phyloP scores from a whole-genome alignment of 1,140 invertebrate species.

The Saccostrea glomerata region DNA sequence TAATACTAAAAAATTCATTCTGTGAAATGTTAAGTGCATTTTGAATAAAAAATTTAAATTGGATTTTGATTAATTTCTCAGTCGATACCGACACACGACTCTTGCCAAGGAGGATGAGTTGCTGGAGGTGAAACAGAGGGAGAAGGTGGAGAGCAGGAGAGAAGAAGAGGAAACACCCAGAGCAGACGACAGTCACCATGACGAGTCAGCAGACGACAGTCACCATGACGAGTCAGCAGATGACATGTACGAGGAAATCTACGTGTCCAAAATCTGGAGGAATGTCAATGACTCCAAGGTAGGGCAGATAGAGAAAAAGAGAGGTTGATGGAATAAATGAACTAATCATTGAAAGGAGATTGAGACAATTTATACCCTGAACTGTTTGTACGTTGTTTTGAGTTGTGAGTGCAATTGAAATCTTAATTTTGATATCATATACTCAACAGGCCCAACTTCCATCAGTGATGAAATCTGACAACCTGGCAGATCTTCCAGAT shows the following conservation, averaged over 20 bases:
- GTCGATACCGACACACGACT: constrained; percentile 46
- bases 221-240: constrained; percentile 14
- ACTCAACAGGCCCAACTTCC: constrained; percentile 56
- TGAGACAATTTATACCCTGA: no score
- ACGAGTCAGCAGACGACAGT: constrained; percentile 45
- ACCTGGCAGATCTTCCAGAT: constrained; percentile 63
- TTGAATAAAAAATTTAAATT: no score
- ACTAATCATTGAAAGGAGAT: no score
- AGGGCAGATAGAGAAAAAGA: neutral
- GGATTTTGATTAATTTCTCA: neutral
- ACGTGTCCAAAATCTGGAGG: constrained; percentile 56
- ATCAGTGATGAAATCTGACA: constrained; percentile 56
- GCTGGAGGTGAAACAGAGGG: constrained; percentile 51
- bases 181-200: neutral
- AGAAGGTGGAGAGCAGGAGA: neutral
- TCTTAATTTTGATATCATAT: no score
- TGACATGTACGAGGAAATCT: constrained; percentile 56
- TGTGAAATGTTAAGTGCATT: no score
- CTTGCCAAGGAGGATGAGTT: constrained; percentile 63
- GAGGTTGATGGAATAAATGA: no score
- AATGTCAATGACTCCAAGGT: constrained; percentile 37
- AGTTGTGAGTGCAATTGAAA: no score
- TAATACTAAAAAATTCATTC: no score
- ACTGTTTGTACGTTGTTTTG: no score
- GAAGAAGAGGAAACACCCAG: neutral